Base-by-base conservation (phyloP, 2,797 vertebrate genomes). In the Myotis daubentonii region DNA sequence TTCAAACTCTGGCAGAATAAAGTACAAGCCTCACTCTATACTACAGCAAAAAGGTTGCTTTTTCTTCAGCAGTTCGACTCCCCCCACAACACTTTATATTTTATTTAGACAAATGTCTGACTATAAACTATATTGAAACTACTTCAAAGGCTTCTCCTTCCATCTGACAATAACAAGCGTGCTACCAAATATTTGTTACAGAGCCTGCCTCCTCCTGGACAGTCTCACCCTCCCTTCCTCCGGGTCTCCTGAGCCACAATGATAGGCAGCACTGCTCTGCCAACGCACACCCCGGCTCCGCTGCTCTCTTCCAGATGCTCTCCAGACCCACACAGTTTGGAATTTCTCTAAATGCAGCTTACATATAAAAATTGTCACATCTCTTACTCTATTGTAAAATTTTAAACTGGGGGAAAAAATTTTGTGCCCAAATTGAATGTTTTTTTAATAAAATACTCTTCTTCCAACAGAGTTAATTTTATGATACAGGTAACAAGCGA, bases 381-480 rank as follows among this genome's bases (percentile, higher is more conserved):
- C 41, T 89, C 57, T 81, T 74, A 66, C 38, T 84, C 83, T 25
- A 80, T 68, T 88, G 57, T 82, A 47, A 95, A 96, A 93, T n/a
- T 9, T 51, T 79, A 71, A 74, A 38, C 81, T 83, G 38, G 44
- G 28, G 94, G 72, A 92, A 93, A 74, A 74, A 68, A 44, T 66
- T 30, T 8, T 85, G 38, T 96, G 68, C 51, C 86, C 80, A 75
- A 49, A 86, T 92, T 97, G 93, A 94, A 89, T 76, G 15, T 94
- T 79, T 89, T 97, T 97, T 96, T 93, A 94, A 65, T 82, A 96
- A 91, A 97, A 97, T 96, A 96, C 47, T 97, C 93, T 96, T 97
- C 97, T 96, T 97, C 80, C 76, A 86, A 72, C 44, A 74, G 41
- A 38, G 11, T 65, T 85, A 87, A 93, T 86, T 94, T 76, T 60